Conservation (phyloP, 2,113 vertebrate genomes). For the Myotis davidii region DNA sequence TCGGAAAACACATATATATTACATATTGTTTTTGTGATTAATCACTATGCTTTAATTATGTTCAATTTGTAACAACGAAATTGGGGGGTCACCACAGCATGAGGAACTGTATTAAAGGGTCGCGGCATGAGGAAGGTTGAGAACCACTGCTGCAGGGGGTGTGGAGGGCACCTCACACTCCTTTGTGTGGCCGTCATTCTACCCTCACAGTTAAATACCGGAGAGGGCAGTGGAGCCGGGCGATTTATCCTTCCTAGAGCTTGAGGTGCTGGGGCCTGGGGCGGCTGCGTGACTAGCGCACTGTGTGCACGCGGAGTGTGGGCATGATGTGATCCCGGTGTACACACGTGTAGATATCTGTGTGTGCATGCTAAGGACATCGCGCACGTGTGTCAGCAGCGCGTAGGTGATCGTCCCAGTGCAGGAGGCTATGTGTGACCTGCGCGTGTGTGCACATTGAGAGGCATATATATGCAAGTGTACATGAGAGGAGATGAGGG, state of each 20-base stretch:
- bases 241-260: not conserved
- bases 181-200: not conserved
- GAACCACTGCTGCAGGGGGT: too few relatives aligned
- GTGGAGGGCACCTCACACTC: not conserved
- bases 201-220: not conserved
- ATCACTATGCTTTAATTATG: too few relatives aligned
- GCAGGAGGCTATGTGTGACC: not conserved
- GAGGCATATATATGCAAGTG: rapidly evolving
- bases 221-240: not conserved
- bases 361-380: rapidly evolving
- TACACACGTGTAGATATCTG: rapidly evolving
- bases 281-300: rapidly evolving
- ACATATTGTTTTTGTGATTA: too few relatives aligned
- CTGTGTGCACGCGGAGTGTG: not conserved
- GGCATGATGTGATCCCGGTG: not conserved
- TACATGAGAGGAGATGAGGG: rapidly evolving
- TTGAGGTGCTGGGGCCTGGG: not conserved
- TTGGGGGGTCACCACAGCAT: too few relatives aligned
- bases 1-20: too few relatives aligned
- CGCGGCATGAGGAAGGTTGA: too few relatives aligned
- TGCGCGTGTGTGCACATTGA: rapidly evolving
- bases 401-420: not conserved
- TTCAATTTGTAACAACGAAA: too few relatives aligned
- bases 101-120: too few relatives aligned
- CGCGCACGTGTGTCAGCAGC: rapidly evolving